Percentiles rank a stretch among this genome's conserved stretches.
Conservation (phyloP, 1,140 invertebrate genomes). For the Polypedilum pembai region DNA sequence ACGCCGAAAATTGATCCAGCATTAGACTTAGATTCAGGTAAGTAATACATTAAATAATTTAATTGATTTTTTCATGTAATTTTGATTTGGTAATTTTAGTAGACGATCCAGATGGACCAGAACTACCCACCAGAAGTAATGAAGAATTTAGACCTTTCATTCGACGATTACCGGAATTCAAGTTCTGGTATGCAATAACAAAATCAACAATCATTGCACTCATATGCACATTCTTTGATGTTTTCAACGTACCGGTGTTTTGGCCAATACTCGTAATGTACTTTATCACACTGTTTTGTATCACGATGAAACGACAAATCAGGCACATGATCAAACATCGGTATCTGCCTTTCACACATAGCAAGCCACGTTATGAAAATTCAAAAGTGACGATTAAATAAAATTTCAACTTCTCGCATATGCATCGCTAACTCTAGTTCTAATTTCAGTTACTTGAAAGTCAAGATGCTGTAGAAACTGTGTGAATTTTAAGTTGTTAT, state of each 20-base stretch:
- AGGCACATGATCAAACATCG: conserved; percentile 99
- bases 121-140: conserved; percentile 85
- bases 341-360: conserved; percentile 96
- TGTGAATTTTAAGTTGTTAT: conserved; percentile 20
- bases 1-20: conserved; percentile 99
- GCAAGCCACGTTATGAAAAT: conserved; percentile 86
- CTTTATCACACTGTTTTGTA: conserved; percentile 95
- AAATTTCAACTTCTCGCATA: background rate
- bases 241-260: conserved; percentile 98
- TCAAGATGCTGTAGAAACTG: conserved; percentile 3
- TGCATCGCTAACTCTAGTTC: conserved; percentile 2
- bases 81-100: conserved; percentile 38
- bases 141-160: conserved; percentile 99
- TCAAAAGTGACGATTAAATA: conserved; percentile 45
- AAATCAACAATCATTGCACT: conserved; percentile 91
- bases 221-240: conserved; percentile 93
- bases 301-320: conserved; percentile 99
- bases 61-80: conserved; percentile 28
- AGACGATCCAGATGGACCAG: conserved; percentile 76
- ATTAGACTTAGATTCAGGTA: conserved; percentile 79
- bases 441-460: background rate
- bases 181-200: conserved; percentile 97
- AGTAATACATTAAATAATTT: too few species aligned
- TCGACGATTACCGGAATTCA: conserved; percentile 95
- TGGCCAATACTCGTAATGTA: conserved; percentile 99